These are phyloP conservation scores for Malurus splendens DNA, from an alignment of 2,797 vertebrate genomes.

Conservation along the genomic window DNA sequence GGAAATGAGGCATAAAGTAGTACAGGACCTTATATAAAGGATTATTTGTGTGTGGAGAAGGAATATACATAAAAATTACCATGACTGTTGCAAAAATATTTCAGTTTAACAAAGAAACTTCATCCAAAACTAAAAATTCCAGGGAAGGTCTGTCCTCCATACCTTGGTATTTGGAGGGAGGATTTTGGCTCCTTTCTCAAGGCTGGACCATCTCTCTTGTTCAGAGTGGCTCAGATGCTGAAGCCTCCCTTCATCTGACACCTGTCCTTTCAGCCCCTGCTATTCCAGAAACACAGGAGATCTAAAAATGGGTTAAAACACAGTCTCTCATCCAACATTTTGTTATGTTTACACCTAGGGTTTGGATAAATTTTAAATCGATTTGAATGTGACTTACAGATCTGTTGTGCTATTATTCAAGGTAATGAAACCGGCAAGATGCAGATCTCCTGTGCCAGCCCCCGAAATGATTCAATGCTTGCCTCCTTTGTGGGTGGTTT, in stretches of 20 bases:
- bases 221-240: neutral
- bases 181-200: neutral
- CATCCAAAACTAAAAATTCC: neutral
- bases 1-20: neutral
- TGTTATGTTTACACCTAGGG: neutral
- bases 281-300: neutral
- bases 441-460: neutral
- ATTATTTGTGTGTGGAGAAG: neutral
- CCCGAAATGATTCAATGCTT: neutral
- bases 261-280: neutral
- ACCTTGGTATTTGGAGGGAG: neutral
- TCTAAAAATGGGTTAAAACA: neutral
- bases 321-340: neutral
- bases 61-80: neutral
- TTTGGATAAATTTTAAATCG: neutral
- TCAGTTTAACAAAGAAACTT: neutral
- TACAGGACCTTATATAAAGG: neutral
- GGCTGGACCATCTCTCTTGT: neutral
- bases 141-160: neutral
- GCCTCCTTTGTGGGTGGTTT: neutral
- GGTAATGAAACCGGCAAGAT: conserved; percentile 8
- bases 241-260: neutral
- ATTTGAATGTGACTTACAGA: neutral
- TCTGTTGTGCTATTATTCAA: neutral
- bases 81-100: neutral